Base-by-base conservation (phyloP, 92 coral and sea anemone species). In the Palythoa caribaeorum region DNA sequence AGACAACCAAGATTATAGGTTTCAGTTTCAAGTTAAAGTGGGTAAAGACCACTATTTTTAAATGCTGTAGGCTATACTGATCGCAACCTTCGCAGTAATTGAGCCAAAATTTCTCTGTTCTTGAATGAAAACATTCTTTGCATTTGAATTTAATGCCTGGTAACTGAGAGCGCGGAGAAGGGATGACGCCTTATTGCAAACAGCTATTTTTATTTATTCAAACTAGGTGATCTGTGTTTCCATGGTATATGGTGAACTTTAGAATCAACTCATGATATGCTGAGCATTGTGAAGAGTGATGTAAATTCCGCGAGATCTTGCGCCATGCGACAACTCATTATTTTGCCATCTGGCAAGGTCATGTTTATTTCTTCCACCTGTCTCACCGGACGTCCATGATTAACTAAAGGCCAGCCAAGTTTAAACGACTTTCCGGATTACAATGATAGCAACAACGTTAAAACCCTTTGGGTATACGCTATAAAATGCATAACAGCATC, bases 391-490 rank as follows among this genome's bases (percentile, higher is more conserved):
- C 28, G 28, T 63, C 70, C 9, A 14, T 6, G 19, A 36, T 20
- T 13, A 16, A 36, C 47, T 12, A 70, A 70, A 70, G 75, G 75
- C 36, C 75, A 70, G 75, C 75, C 75, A 70, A 70, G 75, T 8
- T 35, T 70, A 35, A 36, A 70, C 75, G 40, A 20, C 15, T 9
- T 2, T 70, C 47, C 47, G 44, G 5, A 35, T 10, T 35, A 1
- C 75, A 2, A 70, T 70, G n/a, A 36, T 28, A 70, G 13, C 47
- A 9, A 70, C 47, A 70, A 6, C 7, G 17, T 20, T 35, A 35
- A 70, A 15, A 70, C 7, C 40, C 36, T 38, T 70, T 70, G 36
- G 75, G 44, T 38, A 68, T 68, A 28, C 28, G 73, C 13, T 68
- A 70, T 37, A 12, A 70, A 36, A 70, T 38, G 17, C 7, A 3